Evolutionary conservation across 92 coral and sea anemone species (phyloP), one percentile per base, ranked within the genome.

Genomic region (Porites evermanni): DNA sequence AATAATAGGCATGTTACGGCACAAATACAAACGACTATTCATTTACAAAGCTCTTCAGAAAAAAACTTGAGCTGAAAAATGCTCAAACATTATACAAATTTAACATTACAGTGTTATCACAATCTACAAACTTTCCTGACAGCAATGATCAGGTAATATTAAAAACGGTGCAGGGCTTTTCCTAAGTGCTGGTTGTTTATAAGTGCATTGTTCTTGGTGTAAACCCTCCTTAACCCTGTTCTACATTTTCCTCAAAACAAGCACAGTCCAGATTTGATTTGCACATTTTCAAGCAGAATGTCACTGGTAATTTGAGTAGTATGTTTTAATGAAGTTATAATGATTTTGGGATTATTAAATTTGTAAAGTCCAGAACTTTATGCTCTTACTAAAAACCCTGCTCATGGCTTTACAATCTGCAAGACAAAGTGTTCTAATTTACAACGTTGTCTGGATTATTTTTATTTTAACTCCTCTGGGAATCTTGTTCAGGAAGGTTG

Each of bases 401-500:
- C 13, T 9, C 53, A 8, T 8, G 11, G 63, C 9, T 53, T 64
- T 38, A 64, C 82, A 78, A 64, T 0, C 8, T 19, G 8, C 53
- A 76, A 60, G 47, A 76, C 14, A 16, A 76, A 58, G 23, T 13
- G 58, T 13, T 53, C 8, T 51, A 54, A 75, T 23, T 56, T 56
- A 76, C 68, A 59, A 76, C 7, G 6, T 21, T 19, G 29, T 16
- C 12, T 16, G 67, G 18, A 54, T 76, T 26, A 58, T 4, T 58
- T 76, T 58, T 50, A n/a, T 38, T 4, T 58, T 66, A 32, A 32
- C 68, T 82, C 60, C 79, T 70, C 63, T 38, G 78, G 59, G 59
- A 70, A 29, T 70, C 78, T 58, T 70, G 69, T 53, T 19, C 86
- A 70, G 70, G 14, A 58, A 58, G 84, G 86, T 76, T 74, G 72